Percentiles rank a stretch among this genome's conserved stretches.
Conservation (phyloP, 2,113 vertebrate species). For the Rhinogobius similis region DNA sequence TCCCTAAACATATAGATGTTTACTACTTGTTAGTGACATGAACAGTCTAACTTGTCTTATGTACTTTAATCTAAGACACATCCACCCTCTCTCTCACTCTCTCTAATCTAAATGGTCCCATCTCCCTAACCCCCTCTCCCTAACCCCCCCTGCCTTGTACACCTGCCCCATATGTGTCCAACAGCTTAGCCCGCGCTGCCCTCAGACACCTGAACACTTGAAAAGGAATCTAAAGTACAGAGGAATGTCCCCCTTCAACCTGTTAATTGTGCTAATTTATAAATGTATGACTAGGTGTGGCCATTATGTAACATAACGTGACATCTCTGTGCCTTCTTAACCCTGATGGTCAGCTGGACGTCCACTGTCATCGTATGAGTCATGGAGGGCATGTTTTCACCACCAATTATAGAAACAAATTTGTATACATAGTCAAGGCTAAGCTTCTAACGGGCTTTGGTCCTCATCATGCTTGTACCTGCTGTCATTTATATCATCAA, state of each 20-base stretch:
- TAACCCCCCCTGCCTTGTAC: slow-evolving; percentile 18
- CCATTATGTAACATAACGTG: too few relatives aligned
- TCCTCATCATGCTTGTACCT: not conserved
- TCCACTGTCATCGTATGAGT: slow-evolving; percentile 1
- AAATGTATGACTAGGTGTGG: not conserved
- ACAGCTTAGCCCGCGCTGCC: slow-evolving; percentile 12
- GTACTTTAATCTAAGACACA: slow-evolving; percentile 6
- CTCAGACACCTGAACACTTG: not conserved
- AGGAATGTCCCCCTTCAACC: not conserved
- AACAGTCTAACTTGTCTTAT: not conserved
- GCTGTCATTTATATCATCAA: slow-evolving; percentile 24
- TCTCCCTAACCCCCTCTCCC: slow-evolving; percentile 50
- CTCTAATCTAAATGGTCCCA: slow-evolving; percentile 52
- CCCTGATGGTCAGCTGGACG: not conserved
- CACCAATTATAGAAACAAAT: not conserved
- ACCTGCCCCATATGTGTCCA: slow-evolving; percentile 34
- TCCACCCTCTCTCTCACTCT: slow-evolving; percentile 15
- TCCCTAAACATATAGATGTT: too few relatives aligned
- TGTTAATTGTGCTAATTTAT: not conserved
- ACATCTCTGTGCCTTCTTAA: not conserved
- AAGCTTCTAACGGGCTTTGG: slow-evolving; percentile 15
- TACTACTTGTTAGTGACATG: too few relatives aligned
- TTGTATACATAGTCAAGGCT: not conserved
- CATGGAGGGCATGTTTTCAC: not conserved
- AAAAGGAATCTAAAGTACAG: not conserved